phyloP scores from a whole-genome alignment of 1,140 invertebrate genomes.

The Mamestra configurata region DNA sequence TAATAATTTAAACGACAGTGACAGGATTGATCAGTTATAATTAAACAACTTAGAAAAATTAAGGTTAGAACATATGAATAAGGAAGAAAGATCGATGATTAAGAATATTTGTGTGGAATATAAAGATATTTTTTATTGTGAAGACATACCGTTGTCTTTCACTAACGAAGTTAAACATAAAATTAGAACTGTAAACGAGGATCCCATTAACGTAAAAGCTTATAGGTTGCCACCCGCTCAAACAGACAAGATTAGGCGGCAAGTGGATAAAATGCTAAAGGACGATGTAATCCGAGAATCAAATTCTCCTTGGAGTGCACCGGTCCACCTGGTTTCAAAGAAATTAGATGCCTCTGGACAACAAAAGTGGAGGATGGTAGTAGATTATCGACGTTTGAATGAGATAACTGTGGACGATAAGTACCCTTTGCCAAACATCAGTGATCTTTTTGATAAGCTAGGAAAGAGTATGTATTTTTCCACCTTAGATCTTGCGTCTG shows the following conservation, averaged over 20 bases:
- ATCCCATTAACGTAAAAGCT: neutral
- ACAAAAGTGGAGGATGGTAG: neutral
- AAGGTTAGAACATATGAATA: conserved; percentile 24
- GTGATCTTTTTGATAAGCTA: neutral
- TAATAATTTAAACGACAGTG: neutral
- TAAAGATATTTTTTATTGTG: conserved; percentile 4
- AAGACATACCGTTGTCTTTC: no score
- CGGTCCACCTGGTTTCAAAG: neutral
- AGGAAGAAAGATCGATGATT: conserved; percentile 58
- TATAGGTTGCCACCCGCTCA: neutral
- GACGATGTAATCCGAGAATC: neutral
- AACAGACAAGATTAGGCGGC: neutral
- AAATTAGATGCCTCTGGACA: no score
- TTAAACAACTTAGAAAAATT: neutral
- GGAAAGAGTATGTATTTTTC: neutral
- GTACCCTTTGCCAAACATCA: neutral
- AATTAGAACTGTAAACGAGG: neutral
- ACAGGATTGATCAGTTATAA: neutral
- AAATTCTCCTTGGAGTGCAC: neutral
- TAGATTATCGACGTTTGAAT: neutral
- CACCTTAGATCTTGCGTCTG: neutral
- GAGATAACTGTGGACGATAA: neutral
- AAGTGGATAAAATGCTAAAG: neutral
- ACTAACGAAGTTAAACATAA: conserved; percentile 21
- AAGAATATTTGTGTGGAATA: neutral